Conservation (phyloP, 2,888 invertebrate genomes). For the Hypena proboscidalis region DNA sequence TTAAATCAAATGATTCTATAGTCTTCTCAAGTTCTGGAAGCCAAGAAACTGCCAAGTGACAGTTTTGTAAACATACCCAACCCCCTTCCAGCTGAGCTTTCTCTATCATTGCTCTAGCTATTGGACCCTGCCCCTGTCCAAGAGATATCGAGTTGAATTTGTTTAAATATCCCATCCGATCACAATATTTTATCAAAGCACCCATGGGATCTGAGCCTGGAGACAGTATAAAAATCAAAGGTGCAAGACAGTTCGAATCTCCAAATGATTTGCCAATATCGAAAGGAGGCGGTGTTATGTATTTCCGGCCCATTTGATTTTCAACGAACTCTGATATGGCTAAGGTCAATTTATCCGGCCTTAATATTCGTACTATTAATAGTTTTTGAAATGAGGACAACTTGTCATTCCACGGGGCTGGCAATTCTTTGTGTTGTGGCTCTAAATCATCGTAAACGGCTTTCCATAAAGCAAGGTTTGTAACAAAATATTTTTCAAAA, state of each 20-base stretch:
- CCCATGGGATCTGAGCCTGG: conserved; percentile 94
- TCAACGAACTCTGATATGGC: conserved; percentile 87
- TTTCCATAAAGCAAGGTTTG: conserved; percentile 85
- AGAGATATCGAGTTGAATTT: conserved; percentile 91
- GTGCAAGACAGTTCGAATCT: conserved; percentile 90
- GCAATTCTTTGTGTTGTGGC: conserved; percentile 87
- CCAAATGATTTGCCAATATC: conserved; percentile 91
- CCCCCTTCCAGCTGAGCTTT: conserved; percentile 88
- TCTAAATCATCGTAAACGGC: conserved; percentile 88
- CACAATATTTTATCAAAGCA: conserved; percentile 91
- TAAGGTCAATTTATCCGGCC: conserved; percentile 90
- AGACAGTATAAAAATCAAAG: conserved; percentile 92
- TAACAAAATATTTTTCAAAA: conserved; percentile 84
- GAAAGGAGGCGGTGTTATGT: conserved; percentile 91
- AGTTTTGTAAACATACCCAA: conserved; percentile 95
- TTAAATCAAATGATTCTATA: conserved; percentile 89
- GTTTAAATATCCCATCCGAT: conserved; percentile 87
- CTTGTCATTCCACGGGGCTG: conserved; percentile 86
- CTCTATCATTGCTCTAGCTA: conserved; percentile 89
- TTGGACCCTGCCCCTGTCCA: conserved; percentile 92
- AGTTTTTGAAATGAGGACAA: conserved; percentile 89
- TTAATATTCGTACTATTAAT: conserved; percentile 88
- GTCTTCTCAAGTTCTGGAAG: conserved; percentile 91
- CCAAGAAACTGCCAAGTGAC: conserved; percentile 94
- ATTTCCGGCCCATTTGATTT: conserved; percentile 89